These are phyloP conservation scores for Podiceps cristatus DNA, from an alignment of 2,113 vertebrate genomes.

Conservation along the genomic window DNA sequence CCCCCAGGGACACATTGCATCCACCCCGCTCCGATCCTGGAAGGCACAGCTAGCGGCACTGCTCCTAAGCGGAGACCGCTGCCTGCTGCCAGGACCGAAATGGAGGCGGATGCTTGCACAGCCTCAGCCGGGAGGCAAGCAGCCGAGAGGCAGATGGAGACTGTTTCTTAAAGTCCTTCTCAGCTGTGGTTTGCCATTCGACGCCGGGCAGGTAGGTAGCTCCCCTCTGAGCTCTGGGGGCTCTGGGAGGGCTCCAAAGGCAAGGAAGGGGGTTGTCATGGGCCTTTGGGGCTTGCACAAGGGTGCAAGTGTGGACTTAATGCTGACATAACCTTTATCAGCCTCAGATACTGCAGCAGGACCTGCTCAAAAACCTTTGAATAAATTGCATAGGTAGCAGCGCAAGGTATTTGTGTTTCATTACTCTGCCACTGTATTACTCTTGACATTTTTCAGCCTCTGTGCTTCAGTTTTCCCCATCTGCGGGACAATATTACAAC, in stretches of 20 bases:
- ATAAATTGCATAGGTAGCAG: neutral
- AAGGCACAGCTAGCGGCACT: neutral
- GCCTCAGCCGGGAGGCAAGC: neutral
- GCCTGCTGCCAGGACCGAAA: neutral
- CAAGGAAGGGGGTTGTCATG: neutral
- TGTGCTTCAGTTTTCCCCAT: neutral
- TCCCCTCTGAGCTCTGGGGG: neutral
- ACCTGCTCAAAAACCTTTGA: neutral
- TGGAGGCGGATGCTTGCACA: neutral
- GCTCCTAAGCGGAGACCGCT: fast-evolving
- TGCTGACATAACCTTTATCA: neutral
- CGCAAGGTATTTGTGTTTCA: neutral
- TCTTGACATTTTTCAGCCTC: neutral
- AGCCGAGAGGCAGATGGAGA: neutral
- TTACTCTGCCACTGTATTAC: neutral
- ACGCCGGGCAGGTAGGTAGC: neutral
- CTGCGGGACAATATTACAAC: neutral
- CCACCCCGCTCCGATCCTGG: neutral
- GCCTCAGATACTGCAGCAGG: neutral
- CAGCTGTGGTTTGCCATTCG: neutral
- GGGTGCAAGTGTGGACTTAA: neutral
- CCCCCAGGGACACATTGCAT: neutral
- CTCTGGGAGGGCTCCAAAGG: neutral
- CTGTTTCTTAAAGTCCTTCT: neutral
- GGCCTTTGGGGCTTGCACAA: neutral